Conservation (phyloP, 2,888 invertebrate genomes). For the Pyrochroa serraticornis region DNA sequence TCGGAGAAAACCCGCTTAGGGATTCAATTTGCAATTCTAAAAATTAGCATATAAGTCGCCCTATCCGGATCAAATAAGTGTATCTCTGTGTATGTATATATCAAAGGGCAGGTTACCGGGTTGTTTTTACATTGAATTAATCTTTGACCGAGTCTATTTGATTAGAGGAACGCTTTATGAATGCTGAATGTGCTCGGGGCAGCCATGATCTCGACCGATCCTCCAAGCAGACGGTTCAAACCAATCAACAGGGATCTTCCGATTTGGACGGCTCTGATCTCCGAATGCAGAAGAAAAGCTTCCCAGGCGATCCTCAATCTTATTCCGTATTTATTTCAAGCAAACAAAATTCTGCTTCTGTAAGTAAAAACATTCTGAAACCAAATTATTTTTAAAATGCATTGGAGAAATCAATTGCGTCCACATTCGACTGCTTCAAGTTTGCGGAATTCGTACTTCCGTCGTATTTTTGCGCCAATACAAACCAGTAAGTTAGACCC, state of each 20-base stretch:
- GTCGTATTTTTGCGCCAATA: too few relatives aligned
- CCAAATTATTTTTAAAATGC: constrained; percentile 8
- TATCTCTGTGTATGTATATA: constrained; percentile 17
- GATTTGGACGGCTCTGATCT: too few relatives aligned
- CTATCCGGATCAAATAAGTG: too few relatives aligned
- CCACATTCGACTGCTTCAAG: background rate
- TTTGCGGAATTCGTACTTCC: too few relatives aligned
- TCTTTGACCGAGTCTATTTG: constrained; percentile 28
- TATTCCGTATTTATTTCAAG: constrained; percentile 56
- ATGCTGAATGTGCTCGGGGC: constrained; percentile 47
- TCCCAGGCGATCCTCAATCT: constrained; percentile 58
- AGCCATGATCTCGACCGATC: constrained; percentile 17
- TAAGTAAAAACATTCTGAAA: constrained; percentile 8
- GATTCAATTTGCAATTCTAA: too few relatives aligned
- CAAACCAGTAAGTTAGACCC: too few relatives aligned
- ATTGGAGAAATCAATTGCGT: background rate
- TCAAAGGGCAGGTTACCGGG: constrained; percentile 13
- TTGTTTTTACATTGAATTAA: constrained; percentile 27
- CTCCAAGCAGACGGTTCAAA: constrained; percentile 48
- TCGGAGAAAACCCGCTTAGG: too few relatives aligned
- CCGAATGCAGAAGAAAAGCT: too few relatives aligned
- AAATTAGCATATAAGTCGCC: too few relatives aligned
- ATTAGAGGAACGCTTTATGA: constrained; percentile 51
- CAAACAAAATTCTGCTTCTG: constrained; percentile 18
- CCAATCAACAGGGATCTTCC: constrained; percentile 52